phyloP scores from a whole-genome alignment of 1,140 invertebrate species.

The Polypedilum vanderplanki region DNA sequence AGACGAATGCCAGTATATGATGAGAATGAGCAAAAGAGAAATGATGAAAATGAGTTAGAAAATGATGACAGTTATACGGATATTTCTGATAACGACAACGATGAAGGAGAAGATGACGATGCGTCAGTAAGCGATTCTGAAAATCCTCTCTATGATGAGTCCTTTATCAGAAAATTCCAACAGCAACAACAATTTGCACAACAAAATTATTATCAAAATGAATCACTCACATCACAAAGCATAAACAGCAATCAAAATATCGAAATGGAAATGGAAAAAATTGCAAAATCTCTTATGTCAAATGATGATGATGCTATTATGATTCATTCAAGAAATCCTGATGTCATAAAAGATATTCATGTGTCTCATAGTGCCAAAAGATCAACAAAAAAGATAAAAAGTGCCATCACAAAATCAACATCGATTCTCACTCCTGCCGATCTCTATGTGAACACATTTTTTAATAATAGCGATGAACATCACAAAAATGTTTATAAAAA shows the following conservation, averaged over 20 bases:
- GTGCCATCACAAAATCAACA: neutral
- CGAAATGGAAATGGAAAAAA: constrained; percentile 22
- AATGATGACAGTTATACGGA: constrained; percentile 25
- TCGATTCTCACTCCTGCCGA: neutral
- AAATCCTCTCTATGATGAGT: constrained; percentile 12
- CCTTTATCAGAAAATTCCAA: neutral
- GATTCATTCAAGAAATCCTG: constrained; percentile 7
- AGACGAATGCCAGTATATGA: constrained; percentile 1
- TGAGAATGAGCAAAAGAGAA: neutral
- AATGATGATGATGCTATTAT: neutral
- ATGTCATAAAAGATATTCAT: constrained; percentile 20
- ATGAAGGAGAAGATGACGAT: neutral
- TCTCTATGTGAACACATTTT: neutral
- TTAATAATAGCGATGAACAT: constrained; percentile 6
- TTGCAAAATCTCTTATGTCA: constrained; percentile 9
- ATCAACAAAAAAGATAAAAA: constrained; percentile 16
- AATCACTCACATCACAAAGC: neutral
- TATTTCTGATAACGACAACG: neutral
- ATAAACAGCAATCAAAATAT: constrained; percentile 22
- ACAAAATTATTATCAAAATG: neutral
- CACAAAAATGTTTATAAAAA: neutral
- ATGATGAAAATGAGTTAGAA: neutral
- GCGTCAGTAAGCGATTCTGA: neutral
- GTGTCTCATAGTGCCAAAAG: constrained; percentile 20
- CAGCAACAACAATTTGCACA: constrained; percentile 11